These are phyloP conservation scores for Ammodramus savannarum DNA, from an alignment of 2,113 vertebrate genomes.

Conservation along the genomic window DNA sequence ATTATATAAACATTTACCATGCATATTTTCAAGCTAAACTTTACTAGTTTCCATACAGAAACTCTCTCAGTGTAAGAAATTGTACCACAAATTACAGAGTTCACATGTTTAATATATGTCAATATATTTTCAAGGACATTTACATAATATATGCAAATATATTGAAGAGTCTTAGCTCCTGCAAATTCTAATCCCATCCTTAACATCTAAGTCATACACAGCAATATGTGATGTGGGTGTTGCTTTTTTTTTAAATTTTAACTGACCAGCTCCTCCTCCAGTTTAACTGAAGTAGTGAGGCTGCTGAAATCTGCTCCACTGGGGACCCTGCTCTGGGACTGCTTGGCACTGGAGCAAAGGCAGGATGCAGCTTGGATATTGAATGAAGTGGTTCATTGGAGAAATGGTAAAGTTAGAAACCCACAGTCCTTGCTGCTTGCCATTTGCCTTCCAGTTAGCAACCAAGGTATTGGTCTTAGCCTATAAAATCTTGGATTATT, in stretches of 20 bases:
- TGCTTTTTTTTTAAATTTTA: neutral
- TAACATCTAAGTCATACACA: neutral
- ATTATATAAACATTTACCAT: neutral
- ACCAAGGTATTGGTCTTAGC: neutral
- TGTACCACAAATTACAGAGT: neutral
- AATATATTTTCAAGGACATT: constrained; percentile 14
- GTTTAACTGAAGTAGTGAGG: neutral
- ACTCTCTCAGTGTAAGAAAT: neutral
- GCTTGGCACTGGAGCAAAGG: neutral
- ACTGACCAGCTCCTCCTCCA: neutral
- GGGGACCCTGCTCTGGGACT: neutral
- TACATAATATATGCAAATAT: constrained; percentile 38
- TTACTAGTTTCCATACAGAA: neutral
- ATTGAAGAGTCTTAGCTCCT: neutral
- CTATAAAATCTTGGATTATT: neutral
- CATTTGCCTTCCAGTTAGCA: neutral
- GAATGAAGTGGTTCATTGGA: neutral
- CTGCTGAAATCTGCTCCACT: neutral
- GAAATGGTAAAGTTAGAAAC: neutral
- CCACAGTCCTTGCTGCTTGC: neutral
- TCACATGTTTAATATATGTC: constrained; percentile 15
- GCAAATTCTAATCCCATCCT: neutral
- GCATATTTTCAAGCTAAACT: neutral
- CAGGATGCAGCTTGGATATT: neutral
- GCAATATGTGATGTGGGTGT: neutral